Conservation (phyloP, 2,113 vertebrate species). For the Numida meleagris region DNA sequence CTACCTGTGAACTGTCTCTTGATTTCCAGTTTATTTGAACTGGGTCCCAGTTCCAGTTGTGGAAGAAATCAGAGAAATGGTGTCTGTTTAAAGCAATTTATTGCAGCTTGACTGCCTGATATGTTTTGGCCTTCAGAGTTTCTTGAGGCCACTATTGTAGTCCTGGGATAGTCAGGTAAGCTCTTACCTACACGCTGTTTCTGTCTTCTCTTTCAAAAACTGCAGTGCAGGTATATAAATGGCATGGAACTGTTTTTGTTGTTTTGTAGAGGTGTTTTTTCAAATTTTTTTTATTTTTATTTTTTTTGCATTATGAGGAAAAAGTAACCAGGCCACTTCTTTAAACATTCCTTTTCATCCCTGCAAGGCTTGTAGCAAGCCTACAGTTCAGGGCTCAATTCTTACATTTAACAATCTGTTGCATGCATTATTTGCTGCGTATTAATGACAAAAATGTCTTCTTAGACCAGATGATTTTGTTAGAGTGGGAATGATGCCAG, state of each 20-base stretch:
- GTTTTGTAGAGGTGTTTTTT: too few relatives aligned
- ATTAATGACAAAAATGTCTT: background rate
- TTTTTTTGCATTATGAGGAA: background rate
- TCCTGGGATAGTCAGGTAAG: background rate
- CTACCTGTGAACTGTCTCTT: background rate
- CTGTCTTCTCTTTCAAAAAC: background rate
- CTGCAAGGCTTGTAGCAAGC: background rate
- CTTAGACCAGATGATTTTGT: background rate
- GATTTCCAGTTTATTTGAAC: constrained; percentile 5
- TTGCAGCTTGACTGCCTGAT: background rate
- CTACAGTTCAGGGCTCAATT: background rate
- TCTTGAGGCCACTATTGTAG: background rate
- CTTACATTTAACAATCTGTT: background rate
- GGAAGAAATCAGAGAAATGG: background rate
- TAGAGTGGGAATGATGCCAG: background rate
- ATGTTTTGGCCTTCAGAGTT: constrained; percentile 1
- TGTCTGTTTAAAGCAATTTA: background rate
- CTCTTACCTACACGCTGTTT: background rate
- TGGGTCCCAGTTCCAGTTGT: background rate
- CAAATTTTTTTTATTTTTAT: too few relatives aligned
- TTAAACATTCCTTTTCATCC: background rate
- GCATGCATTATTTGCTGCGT: background rate
- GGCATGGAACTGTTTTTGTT: background rate
- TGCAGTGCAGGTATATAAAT: background rate
- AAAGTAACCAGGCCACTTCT: background rate